phyloP scores from a whole-genome alignment of 2,888 invertebrate genomes.

The Melanchra persicariae region DNA sequence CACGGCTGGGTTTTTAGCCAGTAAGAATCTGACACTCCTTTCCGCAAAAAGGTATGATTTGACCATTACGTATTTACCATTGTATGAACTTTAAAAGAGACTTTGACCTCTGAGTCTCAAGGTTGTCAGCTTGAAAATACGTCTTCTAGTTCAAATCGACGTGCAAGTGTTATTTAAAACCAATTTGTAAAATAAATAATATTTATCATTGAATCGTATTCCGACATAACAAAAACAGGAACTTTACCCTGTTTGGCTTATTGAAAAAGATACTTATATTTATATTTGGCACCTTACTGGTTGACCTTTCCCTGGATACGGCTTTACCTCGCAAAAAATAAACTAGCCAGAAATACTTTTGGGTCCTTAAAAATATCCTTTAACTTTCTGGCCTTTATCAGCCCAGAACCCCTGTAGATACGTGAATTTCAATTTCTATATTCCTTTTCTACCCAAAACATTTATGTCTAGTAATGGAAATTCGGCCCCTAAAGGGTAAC shows the following conservation, averaged over 20 bases:
- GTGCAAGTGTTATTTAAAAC: too few species aligned
- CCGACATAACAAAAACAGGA: not conserved
- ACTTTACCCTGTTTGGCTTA: not conserved
- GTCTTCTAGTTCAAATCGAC: too few species aligned
- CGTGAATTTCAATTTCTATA: conserved; percentile 64
- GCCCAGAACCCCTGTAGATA: conserved; percentile 37
- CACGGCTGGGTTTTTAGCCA: too few species aligned
- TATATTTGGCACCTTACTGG: not conserved
- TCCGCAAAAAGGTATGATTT: too few species aligned
- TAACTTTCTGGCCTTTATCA: conserved; percentile 42
- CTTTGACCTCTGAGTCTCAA: too few species aligned
- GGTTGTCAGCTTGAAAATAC: too few species aligned
- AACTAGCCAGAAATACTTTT: conserved; percentile 17
- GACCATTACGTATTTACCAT: too few species aligned
- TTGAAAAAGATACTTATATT: not conserved
- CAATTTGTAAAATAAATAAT: too few species aligned
- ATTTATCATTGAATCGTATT: too few species aligned
- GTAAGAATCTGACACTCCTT: too few species aligned
- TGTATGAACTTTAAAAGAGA: too few species aligned
- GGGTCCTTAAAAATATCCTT: conserved; percentile 35
- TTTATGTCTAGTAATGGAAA: conserved; percentile 62
- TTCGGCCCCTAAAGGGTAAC: conserved; percentile 56
- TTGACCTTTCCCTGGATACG: conserved; percentile 18
- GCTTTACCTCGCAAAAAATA: conserved; percentile 10
- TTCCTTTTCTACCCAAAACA: conserved; percentile 53